phyloP scores from a whole-genome alignment of 2,888 invertebrate species.

The Aporophyla lueneburgensis region DNA sequence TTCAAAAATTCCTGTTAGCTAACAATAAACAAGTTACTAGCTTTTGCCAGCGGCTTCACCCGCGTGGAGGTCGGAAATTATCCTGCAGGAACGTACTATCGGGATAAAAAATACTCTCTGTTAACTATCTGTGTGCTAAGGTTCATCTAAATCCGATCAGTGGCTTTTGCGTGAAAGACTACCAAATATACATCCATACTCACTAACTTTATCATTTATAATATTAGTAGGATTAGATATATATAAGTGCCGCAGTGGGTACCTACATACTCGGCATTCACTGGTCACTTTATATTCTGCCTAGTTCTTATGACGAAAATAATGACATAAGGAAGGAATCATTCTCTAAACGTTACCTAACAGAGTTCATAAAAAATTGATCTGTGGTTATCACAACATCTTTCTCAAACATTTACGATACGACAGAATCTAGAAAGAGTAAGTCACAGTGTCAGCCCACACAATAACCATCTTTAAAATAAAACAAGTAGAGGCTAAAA shows the following conservation, averaged over 20 bases:
- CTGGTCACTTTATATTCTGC: conserved; percentile 6
- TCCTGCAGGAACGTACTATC: too few species aligned
- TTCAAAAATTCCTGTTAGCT: not conserved
- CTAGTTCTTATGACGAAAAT: conserved; percentile 13
- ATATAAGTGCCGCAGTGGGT: not conserved
- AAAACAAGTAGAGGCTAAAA: not conserved
- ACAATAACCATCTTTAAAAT: conserved; percentile 24
- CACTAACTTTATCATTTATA: too few species aligned
- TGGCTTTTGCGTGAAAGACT: too few species aligned
- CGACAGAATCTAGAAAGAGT: conserved; percentile 15
- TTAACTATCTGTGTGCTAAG: too few species aligned
- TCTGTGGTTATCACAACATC: conserved; percentile 11
- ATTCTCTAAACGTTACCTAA: conserved; percentile 36
- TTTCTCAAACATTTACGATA: conserved; percentile 5
- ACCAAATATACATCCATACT: too few species aligned
- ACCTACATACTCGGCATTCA: not conserved
- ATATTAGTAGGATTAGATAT: too few species aligned
- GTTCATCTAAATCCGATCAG: too few species aligned
- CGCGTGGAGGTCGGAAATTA: too few species aligned
- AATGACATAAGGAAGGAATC: conserved; percentile 17
- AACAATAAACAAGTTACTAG: too few species aligned
- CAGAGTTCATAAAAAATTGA: conserved; percentile 23
- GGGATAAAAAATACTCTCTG: too few species aligned
- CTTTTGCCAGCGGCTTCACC: too few species aligned
- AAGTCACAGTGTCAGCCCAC: conserved; percentile 5